Evolutionary conservation across 1,140 invertebrate species (phyloP).

Genomic region (Steinernema feltiae): DNA sequence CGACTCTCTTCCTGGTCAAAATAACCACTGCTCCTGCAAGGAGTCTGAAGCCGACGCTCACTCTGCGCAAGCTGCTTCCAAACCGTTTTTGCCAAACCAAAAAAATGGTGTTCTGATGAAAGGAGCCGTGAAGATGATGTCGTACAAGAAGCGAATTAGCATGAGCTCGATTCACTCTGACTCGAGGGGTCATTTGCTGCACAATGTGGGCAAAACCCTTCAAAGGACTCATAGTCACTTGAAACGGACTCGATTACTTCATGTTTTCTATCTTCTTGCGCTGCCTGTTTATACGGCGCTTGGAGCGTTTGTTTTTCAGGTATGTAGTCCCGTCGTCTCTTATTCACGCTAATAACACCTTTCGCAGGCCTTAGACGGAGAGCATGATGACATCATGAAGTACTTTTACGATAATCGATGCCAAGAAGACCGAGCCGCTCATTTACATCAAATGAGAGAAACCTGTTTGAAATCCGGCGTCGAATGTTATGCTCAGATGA

Average conservation of each 20-base stretch:
- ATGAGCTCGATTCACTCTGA: constrained; percentile 22
- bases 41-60: background rate
- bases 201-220: constrained; percentile 25
- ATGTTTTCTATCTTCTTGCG: constrained; percentile 49
- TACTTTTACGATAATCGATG: constrained; percentile 39
- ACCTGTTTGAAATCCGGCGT: constrained; percentile 30
- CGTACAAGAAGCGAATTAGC: constrained; percentile 14
- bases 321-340: constrained; percentile 28
- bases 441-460: constrained; percentile 22
- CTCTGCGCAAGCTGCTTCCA: background rate
- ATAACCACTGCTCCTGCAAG: background rate
- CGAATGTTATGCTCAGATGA: constrained; percentile 41
- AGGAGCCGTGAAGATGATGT: constrained; percentile 18
- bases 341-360: background rate
- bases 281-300: constrained; percentile 48
- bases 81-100: background rate
- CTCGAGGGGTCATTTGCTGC: constrained; percentile 18
- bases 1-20: background rate
- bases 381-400: constrained; percentile 44
- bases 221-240: constrained; percentile 43
- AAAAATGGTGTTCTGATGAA: constrained; percentile 20
- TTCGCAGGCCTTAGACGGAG: constrained; percentile 48
- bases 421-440: background rate
- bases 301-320: constrained; percentile 48
- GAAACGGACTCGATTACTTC: constrained; percentile 45